Evolutionary conservation across 2,113 vertebrate genomes (phyloP), one percentile per base, ranked within the genome.

Genomic region (Anas platyrhynchos): DNA sequence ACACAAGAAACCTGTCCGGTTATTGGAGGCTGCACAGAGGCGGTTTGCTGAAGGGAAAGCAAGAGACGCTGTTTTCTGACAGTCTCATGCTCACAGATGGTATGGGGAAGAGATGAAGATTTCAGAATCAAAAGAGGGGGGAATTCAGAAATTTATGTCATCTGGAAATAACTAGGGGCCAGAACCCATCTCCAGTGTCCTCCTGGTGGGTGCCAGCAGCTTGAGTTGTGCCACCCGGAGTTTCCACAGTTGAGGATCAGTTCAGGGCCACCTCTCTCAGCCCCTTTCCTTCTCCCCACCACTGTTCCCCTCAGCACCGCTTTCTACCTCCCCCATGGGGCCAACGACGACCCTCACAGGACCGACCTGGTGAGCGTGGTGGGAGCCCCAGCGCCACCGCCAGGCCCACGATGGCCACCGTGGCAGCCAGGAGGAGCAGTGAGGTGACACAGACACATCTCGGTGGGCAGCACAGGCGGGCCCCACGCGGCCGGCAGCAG

Each of bases 1-100:
- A 18, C 98, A 99, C 82, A 98, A 89, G 94, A 98, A 98, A 55
- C 98, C 98, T 2, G 98, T 98, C 82, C 12, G 85, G 90, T 98
- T 98, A 11, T 18, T 84, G 6, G 66, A 65, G 3, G 97, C 97
- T 87, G 89, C 59, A 73, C 98, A 99, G 66, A 89, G 84, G 68
- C 92, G 98, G 58, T 75, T 95, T 73, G 68, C 98, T 98, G 96
- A 58, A 80, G 44, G 66, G 50, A 73, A 89, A 68, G 63, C 38
- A 68, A 72, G 36, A 93, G 74, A 73, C 13, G 18, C 22, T 4
- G 54, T 63, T 78, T 72, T 61, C 56, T 72, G 80, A 48, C 14
- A 9, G 54, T 84, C 84, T 36, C 31, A 25, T 17, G 16, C 20
- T 54, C 61, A 65, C 36, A 23, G 18, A 29, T 20, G 18, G 36